Percentiles rank a stretch among this genome's conserved stretches.
Conservation (phyloP, 2,888 invertebrate genomes). For the Diaperis boleti region DNA sequence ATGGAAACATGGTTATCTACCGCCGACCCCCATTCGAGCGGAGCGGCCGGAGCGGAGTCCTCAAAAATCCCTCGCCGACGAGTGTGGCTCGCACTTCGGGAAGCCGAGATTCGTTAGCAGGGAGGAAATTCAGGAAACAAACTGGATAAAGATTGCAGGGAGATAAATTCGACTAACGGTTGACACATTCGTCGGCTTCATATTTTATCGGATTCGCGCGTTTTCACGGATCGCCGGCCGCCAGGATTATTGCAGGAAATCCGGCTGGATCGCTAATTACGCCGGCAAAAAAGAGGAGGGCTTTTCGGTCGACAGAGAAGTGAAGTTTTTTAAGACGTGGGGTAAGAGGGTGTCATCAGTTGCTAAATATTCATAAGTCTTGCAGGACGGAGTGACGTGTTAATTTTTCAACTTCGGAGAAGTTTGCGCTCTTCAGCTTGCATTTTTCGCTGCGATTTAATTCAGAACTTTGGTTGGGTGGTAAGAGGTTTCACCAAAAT, state of each 20-base stretch:
- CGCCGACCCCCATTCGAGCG: neutral
- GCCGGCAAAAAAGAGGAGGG: neutral
- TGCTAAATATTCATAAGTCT: no score
- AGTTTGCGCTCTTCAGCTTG: no score
- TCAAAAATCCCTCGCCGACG: conserved; percentile 21
- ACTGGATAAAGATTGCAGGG: conserved; percentile 43
- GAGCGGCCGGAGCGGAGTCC: conserved; percentile 15
- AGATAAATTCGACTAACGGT: conserved; percentile 39
- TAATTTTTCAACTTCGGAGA: no score
- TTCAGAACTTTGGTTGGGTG: no score
- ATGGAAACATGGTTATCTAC: conserved; percentile 46
- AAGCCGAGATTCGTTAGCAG: conserved; percentile 52
- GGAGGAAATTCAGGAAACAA: conserved; percentile 51
- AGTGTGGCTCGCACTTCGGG: conserved; percentile 32
- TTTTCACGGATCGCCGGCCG: conserved; percentile 23
- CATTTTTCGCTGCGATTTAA: no score
- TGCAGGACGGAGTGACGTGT: no score
- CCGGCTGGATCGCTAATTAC: conserved; percentile 1
- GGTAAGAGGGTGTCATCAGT: no score
- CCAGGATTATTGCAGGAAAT: conserved; percentile 11
- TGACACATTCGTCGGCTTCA: conserved; percentile 37
- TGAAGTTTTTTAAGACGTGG: neutral
- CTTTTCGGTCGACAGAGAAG: neutral
- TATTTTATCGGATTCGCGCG: conserved; percentile 37
- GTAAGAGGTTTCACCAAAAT: no score